Conservation (phyloP, 2,113 vertebrate species). For the Colinus virginianus region DNA sequence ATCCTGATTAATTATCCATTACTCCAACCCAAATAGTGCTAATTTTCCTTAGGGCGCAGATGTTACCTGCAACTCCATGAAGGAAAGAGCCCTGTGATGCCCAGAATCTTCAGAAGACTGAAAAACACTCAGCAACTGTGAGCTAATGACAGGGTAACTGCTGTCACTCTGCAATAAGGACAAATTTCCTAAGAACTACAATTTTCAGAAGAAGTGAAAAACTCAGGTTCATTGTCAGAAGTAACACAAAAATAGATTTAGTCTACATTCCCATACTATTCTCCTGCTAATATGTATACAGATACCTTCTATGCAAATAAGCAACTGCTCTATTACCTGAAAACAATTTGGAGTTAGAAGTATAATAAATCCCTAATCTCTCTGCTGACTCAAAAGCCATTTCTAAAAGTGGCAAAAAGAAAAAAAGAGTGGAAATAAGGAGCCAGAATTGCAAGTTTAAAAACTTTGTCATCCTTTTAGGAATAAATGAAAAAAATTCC, state of each 20-base stretch:
- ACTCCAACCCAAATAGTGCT: background rate
- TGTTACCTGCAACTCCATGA: background rate
- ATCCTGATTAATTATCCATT: background rate
- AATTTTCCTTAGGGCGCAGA: background rate
- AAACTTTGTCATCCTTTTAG: background rate
- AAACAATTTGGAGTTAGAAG: background rate
- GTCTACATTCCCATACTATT: background rate
- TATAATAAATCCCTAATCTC: background rate
- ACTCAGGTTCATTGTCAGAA: background rate
- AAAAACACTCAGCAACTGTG: background rate
- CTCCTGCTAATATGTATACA: background rate
- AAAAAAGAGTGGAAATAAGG: background rate
- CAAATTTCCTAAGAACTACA: background rate
- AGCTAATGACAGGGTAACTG: background rate
- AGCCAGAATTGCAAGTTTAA: background rate
- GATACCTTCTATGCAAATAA: background rate
- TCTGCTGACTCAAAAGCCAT: background rate
- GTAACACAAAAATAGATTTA: background rate
- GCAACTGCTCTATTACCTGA: background rate
- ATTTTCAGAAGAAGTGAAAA: background rate
- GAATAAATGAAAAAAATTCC: constrained; percentile 16
- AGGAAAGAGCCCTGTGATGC: background rate
- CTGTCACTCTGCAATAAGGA: background rate
- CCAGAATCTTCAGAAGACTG: background rate
- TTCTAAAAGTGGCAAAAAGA: background rate